phyloP scores from a whole-genome alignment of 2,797 vertebrate genomes.

The Hirundo rustica region DNA sequence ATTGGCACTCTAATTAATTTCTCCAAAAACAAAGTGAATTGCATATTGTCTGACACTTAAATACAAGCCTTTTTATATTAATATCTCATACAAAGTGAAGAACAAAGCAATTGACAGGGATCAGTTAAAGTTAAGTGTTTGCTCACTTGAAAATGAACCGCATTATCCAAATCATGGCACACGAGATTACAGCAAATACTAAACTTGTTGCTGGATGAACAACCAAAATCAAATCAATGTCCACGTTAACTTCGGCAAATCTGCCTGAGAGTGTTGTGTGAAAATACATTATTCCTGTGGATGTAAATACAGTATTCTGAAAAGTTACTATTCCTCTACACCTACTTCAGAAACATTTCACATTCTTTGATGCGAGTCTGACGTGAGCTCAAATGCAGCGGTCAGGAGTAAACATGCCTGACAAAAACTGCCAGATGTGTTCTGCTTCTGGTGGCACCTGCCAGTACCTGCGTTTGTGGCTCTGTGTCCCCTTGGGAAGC shows the following conservation, averaged over 20 bases:
- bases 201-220: neutral
- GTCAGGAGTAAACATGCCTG: neutral
- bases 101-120: neutral
- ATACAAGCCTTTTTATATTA: neutral
- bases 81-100: neutral
- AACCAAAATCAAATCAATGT: neutral
- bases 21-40: neutral
- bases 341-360: neutral
- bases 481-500: neutral
- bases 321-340: neutral
- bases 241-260: neutral
- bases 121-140: neutral
- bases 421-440: neutral
- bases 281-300: neutral
- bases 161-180: neutral
- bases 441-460: neutral
- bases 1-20: neutral
- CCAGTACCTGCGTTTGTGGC: neutral
- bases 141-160: neutral
- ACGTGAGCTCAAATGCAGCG: rapidly evolving
- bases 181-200: rapidly evolving
- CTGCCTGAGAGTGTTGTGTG: neutral
- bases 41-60: neutral
- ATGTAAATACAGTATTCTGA: neutral
- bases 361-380: rapidly evolving